Percentiles rank a stretch among this genome's conserved stretches.
phyloP scores from a whole-genome alignment of 2,113 vertebrate species.

The Podiceps cristatus region DNA sequence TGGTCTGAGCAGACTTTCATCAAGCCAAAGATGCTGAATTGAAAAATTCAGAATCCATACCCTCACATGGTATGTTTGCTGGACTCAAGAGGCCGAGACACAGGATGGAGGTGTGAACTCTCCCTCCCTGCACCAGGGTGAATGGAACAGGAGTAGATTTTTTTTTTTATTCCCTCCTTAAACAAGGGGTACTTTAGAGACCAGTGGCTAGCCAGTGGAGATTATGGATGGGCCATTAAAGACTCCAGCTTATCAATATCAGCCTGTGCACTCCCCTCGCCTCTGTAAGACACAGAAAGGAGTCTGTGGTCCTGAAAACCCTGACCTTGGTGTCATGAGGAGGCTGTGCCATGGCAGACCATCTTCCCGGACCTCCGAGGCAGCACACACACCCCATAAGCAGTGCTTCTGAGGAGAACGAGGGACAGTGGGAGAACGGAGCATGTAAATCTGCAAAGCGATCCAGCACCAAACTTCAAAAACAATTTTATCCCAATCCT shows the following conservation, averaged over 20 bases:
- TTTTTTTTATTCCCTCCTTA: not conserved
- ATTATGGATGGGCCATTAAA: not conserved
- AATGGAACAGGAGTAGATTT: not conserved
- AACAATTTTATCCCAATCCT: not conserved
- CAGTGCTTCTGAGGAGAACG: not conserved
- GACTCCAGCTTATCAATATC: not conserved
- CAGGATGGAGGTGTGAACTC: not conserved
- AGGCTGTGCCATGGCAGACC: not conserved
- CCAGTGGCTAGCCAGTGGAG: not conserved
- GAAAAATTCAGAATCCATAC: not conserved
- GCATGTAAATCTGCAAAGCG: not conserved
- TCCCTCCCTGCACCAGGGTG: not conserved
- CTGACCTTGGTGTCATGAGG: not conserved
- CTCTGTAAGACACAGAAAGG: not conserved
- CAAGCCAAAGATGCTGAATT: not conserved
- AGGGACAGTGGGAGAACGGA: not conserved
- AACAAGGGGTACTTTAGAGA: not conserved
- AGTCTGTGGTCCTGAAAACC: not conserved
- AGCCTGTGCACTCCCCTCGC: not conserved
- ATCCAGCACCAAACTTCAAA: not conserved
- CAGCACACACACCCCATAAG: not conserved
- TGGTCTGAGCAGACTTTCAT: not conserved
- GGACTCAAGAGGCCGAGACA: not conserved
- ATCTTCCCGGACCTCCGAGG: not conserved
- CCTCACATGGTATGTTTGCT: accelerated